Percentiles rank a stretch among this genome's conserved stretches.
Evolutionary conservation across 1,140 invertebrate species (phyloP).

Genomic region (Sitodiplosis mosellana): DNA sequence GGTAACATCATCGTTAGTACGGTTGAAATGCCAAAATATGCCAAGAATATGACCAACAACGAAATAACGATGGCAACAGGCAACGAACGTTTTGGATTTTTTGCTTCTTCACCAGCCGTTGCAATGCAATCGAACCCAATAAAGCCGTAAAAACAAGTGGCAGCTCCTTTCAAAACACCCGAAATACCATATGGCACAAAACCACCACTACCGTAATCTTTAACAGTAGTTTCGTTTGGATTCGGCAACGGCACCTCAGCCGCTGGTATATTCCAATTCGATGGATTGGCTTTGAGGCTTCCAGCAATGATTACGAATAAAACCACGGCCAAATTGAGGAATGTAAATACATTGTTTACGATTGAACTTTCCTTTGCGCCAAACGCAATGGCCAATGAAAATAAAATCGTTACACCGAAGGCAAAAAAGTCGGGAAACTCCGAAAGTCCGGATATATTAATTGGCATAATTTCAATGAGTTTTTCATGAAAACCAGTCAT

Average conservation of each 20-base stretch:
- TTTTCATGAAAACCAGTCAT: constrained; percentile 28
- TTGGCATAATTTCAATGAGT: constrained; percentile 41
- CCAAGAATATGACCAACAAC: constrained; percentile 60
- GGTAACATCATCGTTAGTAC: constrained; percentile 78
- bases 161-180: constrained; percentile 65
- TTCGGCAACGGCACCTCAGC: constrained; percentile 32
- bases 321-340: constrained; percentile 56
- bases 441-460: constrained; percentile 40
- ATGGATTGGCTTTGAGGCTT: constrained; percentile 36
- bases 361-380: constrained; percentile 64
- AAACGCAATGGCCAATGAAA: constrained; percentile 46
- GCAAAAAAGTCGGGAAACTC: constrained; percentile 44
- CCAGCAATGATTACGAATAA: constrained; percentile 58
- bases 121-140: constrained; percentile 83
- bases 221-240: too few species aligned
- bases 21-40: constrained; percentile 73
- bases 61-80: constrained; percentile 76
- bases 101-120: constrained; percentile 63
- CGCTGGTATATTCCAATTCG: constrained; percentile 48
- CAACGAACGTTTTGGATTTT: constrained; percentile 72
- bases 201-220: constrained; percentile 46
- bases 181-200: constrained; percentile 66
- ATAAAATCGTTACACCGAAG: constrained; percentile 31
- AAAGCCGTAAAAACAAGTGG: constrained; percentile 81
- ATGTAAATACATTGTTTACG: constrained; percentile 63